These are phyloP conservation scores for Cyanoderma ruficeps DNA, from an alignment of 2,113 vertebrate genomes.

Conservation along the genomic window DNA sequence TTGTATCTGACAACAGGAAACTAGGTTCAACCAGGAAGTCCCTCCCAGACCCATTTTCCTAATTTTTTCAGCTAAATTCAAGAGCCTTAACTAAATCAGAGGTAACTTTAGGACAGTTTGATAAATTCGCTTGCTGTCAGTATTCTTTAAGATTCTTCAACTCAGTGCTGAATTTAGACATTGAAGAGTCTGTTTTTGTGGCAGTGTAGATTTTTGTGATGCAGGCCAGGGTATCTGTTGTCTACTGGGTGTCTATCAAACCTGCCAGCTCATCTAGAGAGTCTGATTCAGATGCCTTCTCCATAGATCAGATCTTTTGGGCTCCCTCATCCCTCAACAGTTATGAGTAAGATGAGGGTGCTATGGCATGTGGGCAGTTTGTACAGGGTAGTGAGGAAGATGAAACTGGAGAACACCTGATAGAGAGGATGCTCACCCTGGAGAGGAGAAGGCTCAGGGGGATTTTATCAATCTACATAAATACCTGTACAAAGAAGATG, in stretches of 20 bases:
- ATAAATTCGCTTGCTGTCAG: neutral
- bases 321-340: neutral
- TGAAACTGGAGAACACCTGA: neutral
- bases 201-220: neutral
- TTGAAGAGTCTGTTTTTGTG: neutral
- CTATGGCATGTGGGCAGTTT: neutral
- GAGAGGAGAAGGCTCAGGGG: neutral
- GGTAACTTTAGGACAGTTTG: neutral
- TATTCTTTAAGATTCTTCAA: neutral
- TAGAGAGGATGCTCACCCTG: neutral
- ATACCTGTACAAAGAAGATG: neutral
- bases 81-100: neutral
- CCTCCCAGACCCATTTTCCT: neutral
- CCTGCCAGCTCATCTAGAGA: neutral
- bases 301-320: neutral
- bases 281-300: neutral
- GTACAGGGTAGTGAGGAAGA: neutral
- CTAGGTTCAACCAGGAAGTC: neutral
- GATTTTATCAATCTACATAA: neutral
- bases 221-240: neutral
- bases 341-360: neutral
- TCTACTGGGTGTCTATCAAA: neutral
- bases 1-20: neutral
- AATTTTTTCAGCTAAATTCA: neutral
- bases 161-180: neutral